Conservation (phyloP, 2,888 invertebrate genomes). For the Amitus sp. region DNA sequence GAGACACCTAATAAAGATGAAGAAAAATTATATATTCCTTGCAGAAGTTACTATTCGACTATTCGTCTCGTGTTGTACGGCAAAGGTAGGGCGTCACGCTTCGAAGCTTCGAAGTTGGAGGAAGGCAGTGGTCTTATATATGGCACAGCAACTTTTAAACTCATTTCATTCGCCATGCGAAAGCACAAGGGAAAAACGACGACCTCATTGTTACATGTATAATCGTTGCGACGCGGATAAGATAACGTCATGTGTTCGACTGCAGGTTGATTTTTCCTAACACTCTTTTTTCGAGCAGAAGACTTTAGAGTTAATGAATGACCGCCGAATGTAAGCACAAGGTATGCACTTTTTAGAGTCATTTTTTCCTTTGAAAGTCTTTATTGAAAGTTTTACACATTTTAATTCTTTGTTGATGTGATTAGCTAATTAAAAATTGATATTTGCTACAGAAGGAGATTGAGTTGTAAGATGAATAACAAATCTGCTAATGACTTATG, state of each 20-base stretch:
- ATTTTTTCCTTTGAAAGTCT: too few species aligned
- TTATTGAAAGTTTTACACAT: too few species aligned
- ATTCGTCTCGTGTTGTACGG: conserved; percentile 50
- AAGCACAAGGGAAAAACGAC: conserved; percentile 57
- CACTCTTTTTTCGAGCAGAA: too few species aligned
- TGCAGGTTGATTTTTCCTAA: background rate
- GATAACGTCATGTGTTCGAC: conserved; percentile 32
- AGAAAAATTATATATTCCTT: conserved; percentile 30
- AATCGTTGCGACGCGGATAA: conserved; percentile 46
- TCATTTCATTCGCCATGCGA: conserved; percentile 57
- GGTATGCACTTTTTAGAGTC: too few species aligned
- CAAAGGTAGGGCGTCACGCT: conserved; percentile 65
- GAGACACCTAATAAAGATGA: conserved; percentile 2
- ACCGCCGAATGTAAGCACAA: too few species aligned
- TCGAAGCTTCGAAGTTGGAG: conserved; percentile 54
- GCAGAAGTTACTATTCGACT: conserved; percentile 37
- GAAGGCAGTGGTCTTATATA: conserved; percentile 53
- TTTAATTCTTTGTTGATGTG: too few species aligned
- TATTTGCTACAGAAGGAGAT: too few species aligned
- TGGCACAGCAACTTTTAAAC: conserved; percentile 51
- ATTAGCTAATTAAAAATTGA: too few species aligned
- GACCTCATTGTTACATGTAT: conserved; percentile 55
- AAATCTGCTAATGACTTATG: too few species aligned
- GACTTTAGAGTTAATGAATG: too few species aligned
- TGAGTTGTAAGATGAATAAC: too few species aligned